A percentile compares a stretch with the other conserved stretches of the same genome.
phyloP scores from a whole-genome alignment of 2,113 vertebrate species.

The Eudyptes chrysolophus region DNA sequence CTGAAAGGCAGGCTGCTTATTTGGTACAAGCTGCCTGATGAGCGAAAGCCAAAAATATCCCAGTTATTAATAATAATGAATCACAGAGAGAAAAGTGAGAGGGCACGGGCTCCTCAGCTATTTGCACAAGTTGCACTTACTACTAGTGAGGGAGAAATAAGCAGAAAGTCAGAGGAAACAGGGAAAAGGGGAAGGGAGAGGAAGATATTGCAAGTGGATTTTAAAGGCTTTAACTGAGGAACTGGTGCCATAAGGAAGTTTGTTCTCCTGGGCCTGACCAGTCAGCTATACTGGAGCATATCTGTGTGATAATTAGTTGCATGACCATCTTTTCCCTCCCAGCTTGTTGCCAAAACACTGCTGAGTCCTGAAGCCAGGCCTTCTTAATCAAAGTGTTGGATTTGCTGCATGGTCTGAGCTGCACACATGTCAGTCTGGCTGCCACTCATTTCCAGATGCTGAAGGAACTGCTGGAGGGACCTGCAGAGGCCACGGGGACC shows the following conservation, averaged over 20 bases:
- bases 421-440: rapidly evolving
- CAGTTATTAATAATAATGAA: constrained; percentile 57
- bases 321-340: background rate
- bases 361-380: background rate
- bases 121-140: background rate
- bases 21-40: constrained; percentile 28
- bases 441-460: background rate
- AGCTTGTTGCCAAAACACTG: background rate
- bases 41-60: constrained; percentile 47
- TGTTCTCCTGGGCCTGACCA: background rate
- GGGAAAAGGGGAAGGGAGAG: background rate
- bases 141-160: background rate
- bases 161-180: background rate
- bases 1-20: constrained; percentile 33
- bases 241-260: background rate
- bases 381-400: background rate
- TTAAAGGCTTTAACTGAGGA: background rate
- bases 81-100: background rate
- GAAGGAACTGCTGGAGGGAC: background rate
- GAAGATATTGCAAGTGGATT: background rate
- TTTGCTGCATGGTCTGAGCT: background rate
- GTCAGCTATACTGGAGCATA: background rate
- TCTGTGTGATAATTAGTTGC: background rate
- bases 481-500: background rate
- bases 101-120: background rate